Base-by-base conservation (phyloP, 2,113 vertebrate genomes). In the Leptocoma aspasia region DNA sequence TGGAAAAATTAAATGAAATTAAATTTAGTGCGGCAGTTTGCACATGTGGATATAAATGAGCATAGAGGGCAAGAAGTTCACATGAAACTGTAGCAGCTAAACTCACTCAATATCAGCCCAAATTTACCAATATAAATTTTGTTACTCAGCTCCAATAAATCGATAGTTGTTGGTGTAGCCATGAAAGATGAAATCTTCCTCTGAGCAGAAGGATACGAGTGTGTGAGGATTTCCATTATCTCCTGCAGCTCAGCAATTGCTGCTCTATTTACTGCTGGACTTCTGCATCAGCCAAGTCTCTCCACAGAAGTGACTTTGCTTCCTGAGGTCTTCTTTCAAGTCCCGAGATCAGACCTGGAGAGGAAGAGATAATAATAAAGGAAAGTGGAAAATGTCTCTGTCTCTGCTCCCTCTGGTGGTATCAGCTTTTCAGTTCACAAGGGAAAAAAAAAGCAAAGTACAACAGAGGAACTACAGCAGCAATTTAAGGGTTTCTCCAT, bases 1-100 rank as follows among this genome's bases (percentile, higher is more conserved):
- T 81, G 68, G 59, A 92, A 90, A 93, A 94, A 86, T 86, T 61
- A 94, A 91, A 86, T 31, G 30, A 80, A 94, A 86, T 80, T 82
- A 92, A 69, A 80, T 57, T 71, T 41, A 80, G 15, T 57, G 35
- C 4, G 0, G 30, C 50, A 66, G 63, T 42, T 79, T 63, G 42
- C 39, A 82, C 24, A 28, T 13, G 28, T 73, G n/a, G 52, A 37
- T 75, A 73, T 31, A 85, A 92, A 77, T 73, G 30, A 44, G 31
- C 10, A 50, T 7, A 71, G 35, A 86, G 89, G 54, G 21, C 30
- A 69, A 77, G 66, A 68, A 57, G 23, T 27, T 65, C 21, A 33
- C 2, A 5, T 35, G 50, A 66, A 94, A 39, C 23, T 72, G 8
- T 9, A 66, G 35, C 30, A 80, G 45, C 11, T 81, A 65, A 94